Percentiles rank a stretch among this genome's conserved stretches.
Conservation (phyloP, 2,113 vertebrate genomes). For the Oncorhynchus gorbuscha region DNA sequence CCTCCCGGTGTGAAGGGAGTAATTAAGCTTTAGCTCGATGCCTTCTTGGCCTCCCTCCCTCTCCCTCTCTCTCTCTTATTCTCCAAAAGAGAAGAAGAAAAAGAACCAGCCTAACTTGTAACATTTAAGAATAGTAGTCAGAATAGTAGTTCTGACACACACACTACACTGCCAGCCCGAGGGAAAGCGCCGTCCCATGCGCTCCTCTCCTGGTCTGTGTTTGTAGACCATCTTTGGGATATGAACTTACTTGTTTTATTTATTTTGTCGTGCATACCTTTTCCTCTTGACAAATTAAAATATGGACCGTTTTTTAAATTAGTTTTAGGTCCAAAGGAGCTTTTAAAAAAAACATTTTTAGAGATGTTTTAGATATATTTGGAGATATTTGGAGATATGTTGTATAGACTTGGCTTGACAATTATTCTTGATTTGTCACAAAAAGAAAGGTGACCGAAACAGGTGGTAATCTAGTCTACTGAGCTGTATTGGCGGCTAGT, state of each 20-base stretch:
- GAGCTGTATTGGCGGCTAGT: neutral
- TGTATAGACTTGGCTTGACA: too few relatives aligned
- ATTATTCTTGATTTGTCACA: too few relatives aligned
- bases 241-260: neutral
- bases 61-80: neutral
- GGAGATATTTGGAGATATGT: too few relatives aligned
- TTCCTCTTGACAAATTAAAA: too few relatives aligned
- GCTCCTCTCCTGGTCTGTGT: constrained; percentile 1
- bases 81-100: constrained; percentile 30
- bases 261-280: too few relatives aligned
- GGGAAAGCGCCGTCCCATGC: neutral
- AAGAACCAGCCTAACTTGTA: constrained; percentile 12
- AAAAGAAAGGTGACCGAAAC: neutral
- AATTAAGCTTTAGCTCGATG: constrained; percentile 70
- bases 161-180: constrained; percentile 26
- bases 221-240: neutral
- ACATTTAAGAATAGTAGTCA: constrained; percentile 19
- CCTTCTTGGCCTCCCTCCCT: constrained; percentile 51
- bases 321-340: too few relatives aligned
- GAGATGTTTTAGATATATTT: too few relatives aligned
- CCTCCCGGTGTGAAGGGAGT: constrained; percentile 65
- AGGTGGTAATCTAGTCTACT: neutral
- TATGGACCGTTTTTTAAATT: too few relatives aligned
- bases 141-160: constrained; percentile 1
- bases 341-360: too few relatives aligned